Evolutionary conservation across 2,113 vertebrate genomes (phyloP), one percentile per base, ranked within the genome.

Genomic region (Sebastes fasciatus): DNA sequence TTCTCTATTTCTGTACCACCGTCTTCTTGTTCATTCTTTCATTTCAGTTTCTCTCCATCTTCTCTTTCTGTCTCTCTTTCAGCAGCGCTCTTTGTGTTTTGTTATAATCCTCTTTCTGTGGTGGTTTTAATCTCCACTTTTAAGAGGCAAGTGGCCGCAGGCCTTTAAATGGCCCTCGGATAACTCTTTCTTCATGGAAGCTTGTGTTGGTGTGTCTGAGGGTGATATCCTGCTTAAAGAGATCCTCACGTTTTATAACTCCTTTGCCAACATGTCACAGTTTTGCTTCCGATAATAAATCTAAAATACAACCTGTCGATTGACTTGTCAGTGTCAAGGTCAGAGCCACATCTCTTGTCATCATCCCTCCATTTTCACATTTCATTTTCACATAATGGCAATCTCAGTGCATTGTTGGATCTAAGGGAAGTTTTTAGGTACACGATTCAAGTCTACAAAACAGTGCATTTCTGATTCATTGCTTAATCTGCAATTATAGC

Each of bases 41-140:
- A 45, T 57, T 77, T 51, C 19, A 12, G 4, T 46, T 40, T 77
- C 23, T 48, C 63, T 85, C 21, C n/a, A 51, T 63, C 45, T 61
- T 57, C 12, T 57, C 64, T 48, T 12, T 63, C 57, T 62, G 2
- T 74, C 42, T 68, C 49, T 74, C 43, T 83, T 75, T 80, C 80
- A 42, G 9, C 23, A 4, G 52, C 12, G 51, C 68, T 78, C 67
- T 87, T 88, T 80, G 77, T 92, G 79, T 76, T 79, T 54, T 40
- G 34, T 21, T 49, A 19, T 88, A 92, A 93, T 90, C 90, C 86
- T 84, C 83, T 88, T 82, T 85, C 83, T 84, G 62, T 49, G 26
- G 9, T 43, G 66, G 42, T 82, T 86, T 89, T 51, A 82, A 92
- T 88, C 90, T 90, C 60, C 23, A 26, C 62, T 80, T 9, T 70